These are phyloP conservation scores for Mercenaria mercenaria DNA, from an alignment of 1,140 invertebrate genomes.

Conservation along the genomic window DNA sequence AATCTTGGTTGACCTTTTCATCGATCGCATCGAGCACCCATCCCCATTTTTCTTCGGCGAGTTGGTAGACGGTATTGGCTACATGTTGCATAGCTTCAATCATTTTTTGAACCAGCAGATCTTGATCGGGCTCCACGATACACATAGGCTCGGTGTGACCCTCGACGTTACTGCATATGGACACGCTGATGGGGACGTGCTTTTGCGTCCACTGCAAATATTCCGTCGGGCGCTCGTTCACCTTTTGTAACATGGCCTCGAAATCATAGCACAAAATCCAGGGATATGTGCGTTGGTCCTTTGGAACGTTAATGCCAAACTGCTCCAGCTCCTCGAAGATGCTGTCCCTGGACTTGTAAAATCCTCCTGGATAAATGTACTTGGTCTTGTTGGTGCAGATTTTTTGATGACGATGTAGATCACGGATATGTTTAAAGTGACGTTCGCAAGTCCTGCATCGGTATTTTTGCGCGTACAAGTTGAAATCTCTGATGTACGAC, in stretches of 20 bases:
- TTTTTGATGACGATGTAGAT: conserved; percentile 6
- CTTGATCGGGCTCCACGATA: conserved; percentile 14
- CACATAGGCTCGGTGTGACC: too few relatives aligned
- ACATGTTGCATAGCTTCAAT: not conserved
- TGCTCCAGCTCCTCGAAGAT: conserved; percentile 41
- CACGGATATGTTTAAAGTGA: not conserved
- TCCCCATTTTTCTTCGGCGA: conserved; percentile 37
- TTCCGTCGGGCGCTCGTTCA: not conserved
- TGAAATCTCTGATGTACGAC: conserved; percentile 6
- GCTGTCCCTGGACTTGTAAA: not conserved
- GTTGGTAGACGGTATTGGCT: not conserved
- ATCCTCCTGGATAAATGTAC: conserved; percentile 24
- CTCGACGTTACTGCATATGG: conserved; percentile 11
- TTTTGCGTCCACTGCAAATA: not conserved
- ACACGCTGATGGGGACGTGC: conserved; percentile 36
- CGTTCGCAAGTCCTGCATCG: conserved; percentile 26
- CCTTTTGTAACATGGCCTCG: conserved; percentile 26
- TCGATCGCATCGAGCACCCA: not conserved
- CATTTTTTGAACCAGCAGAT: conserved; percentile 21
- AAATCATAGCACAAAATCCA: conserved; percentile 45
- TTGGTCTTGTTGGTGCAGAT: conserved; percentile 16
- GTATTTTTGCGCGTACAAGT: conserved; percentile 29
- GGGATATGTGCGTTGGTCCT: not conserved
- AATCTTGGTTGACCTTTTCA: not conserved
- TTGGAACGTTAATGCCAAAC: not conserved